phyloP scores from a whole-genome alignment of 2,797 vertebrate species.

The Trachurus trachurus region DNA sequence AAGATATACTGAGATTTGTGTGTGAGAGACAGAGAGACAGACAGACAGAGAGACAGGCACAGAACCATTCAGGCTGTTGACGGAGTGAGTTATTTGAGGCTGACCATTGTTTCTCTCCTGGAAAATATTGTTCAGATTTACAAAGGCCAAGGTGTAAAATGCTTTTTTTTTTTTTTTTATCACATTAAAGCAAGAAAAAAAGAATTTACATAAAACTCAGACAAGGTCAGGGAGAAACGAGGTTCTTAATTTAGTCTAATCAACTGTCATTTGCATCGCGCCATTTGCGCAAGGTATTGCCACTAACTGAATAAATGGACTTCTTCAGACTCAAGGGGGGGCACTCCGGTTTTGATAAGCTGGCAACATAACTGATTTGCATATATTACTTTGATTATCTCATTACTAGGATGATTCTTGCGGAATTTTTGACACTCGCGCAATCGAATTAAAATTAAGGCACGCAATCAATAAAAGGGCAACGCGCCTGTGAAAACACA shows the following conservation, averaged over 20 bases:
- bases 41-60: conserved; percentile 11
- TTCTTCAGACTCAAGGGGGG: conserved; percentile 98
- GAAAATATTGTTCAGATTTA: conserved; percentile 65
- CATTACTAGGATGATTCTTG: conserved; percentile 98
- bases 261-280: conserved; percentile 99
- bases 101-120: conserved; percentile 59
- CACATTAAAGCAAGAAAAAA: conserved; percentile 75
- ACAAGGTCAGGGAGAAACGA: conserved; percentile 99
- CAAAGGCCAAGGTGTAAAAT: conserved; percentile 75
- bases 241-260: conserved; percentile 99
- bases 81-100: conserved; percentile 56
- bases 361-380: conserved; percentile 99
- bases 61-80: conserved; percentile 42
- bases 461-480: conserved; percentile 90
- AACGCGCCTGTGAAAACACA: conserved; percentile 80
- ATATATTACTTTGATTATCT: conserved; percentile 99
- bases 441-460: conserved; percentile 94
- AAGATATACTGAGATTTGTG: conserved; percentile 69
- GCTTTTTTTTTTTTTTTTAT: conserved; percentile 75
- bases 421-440: conserved; percentile 90
- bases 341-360: conserved; percentile 99
- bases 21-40: conserved; percentile 43
- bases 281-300: conserved; percentile 99
- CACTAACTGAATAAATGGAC: conserved; percentile 99
- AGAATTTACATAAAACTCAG: conserved; percentile 99